phyloP scores from a whole-genome alignment of 1,140 invertebrate species.

The Drosophila willistoni region DNA sequence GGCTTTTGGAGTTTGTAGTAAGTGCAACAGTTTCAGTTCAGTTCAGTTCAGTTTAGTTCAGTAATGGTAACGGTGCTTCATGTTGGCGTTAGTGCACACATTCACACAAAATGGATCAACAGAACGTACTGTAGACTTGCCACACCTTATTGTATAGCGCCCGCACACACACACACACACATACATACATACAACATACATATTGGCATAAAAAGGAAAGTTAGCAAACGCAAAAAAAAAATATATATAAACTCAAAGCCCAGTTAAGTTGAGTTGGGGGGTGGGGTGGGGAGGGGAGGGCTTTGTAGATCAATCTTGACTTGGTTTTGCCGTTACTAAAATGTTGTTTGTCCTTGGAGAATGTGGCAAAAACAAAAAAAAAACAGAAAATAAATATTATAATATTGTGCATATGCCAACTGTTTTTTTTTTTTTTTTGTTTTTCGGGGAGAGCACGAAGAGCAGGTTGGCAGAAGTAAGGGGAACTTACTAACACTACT shows the following conservation, averaged over 20 bases:
- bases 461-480: neutral
- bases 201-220: conserved; percentile 17
- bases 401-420: conserved; percentile 37
- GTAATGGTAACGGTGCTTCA: conserved; percentile 17
- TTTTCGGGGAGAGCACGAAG: conserved; percentile 5
- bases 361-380: conserved; percentile 63
- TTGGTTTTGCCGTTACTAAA: conserved; percentile 72
- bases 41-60: too few relatives aligned
- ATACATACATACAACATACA: conserved; percentile 32
- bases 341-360: conserved; percentile 80
- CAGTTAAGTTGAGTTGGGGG: conserved; percentile 27
- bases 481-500: neutral
- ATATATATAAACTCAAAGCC: conserved; percentile 51
- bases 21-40: conserved; percentile 34
- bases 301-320: conserved; percentile 73
- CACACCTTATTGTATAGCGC: conserved; percentile 67
- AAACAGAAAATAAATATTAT: conserved; percentile 28
- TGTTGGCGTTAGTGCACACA: conserved; percentile 10
- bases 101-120: conserved; percentile 23
- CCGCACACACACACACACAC: conserved; percentile 62
- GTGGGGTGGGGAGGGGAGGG: neutral
- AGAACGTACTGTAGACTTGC: conserved; percentile 40
- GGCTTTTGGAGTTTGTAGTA: conserved; percentile 61
- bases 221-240: too few relatives aligned
- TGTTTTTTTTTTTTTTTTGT: neutral